A percentile compares a stretch with the other conserved stretches of the same genome.
phyloP scores from a whole-genome alignment of 2,113 vertebrate genomes.

The Austrofundulus limnaeus region DNA sequence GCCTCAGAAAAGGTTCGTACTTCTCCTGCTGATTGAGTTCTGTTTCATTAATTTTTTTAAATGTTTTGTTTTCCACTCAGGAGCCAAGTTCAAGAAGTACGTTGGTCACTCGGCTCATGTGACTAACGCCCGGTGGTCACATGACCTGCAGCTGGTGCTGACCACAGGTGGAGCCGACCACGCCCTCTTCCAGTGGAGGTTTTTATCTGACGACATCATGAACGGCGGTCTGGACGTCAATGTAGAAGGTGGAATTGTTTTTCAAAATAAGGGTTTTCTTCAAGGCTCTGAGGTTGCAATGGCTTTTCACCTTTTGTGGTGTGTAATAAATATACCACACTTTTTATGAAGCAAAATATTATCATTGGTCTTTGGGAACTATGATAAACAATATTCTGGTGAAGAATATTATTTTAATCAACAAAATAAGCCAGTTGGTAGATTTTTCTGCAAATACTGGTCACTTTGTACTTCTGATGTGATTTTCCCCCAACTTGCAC shows the following conservation, averaged over 20 bases:
- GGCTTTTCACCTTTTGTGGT: too few relatives aligned
- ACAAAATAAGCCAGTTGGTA: too few relatives aligned
- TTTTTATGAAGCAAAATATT: too few relatives aligned
- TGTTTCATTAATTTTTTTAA: not conserved
- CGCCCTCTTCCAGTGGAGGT: slow-evolving; percentile 95
- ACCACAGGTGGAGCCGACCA: slow-evolving; percentile 95
- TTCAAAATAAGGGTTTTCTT: too few relatives aligned
- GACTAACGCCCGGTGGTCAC: slow-evolving; percentile 94
- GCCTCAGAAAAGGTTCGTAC: slow-evolving; percentile 86
- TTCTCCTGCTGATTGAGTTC: not conserved
- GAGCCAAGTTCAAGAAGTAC: slow-evolving; percentile 94
- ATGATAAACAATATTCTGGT: too few relatives aligned
- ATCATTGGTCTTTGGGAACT: too few relatives aligned
- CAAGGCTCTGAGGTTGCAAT: too few relatives aligned
- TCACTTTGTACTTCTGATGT: too few relatives aligned
- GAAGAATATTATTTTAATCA: too few relatives aligned
- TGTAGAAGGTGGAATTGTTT: slow-evolving; percentile 75
- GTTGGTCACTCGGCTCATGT: slow-evolving; percentile 94
- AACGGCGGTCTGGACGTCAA: slow-evolving; percentile 84
- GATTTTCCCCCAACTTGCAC: too few relatives aligned
- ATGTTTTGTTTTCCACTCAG: slow-evolving; percentile 44
- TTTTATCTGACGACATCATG: slow-evolving; percentile 89
- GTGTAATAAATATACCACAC: too few relatives aligned
- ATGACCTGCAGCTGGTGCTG: slow-evolving; percentile 93
- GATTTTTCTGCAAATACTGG: too few relatives aligned